phyloP scores from a whole-genome alignment of 2,888 invertebrate genomes.

The Agonum fuliginosum region DNA sequence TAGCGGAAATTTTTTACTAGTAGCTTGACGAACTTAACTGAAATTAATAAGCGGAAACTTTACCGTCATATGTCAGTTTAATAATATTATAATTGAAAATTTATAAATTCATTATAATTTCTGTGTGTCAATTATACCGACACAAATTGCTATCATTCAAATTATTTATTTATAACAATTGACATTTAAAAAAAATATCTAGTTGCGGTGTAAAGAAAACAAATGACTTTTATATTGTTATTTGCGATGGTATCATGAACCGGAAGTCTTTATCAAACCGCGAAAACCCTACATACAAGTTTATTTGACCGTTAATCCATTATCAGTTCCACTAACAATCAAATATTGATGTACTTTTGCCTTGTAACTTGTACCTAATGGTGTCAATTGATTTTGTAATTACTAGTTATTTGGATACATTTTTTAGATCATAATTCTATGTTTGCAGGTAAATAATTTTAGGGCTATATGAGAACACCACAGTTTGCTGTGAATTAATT shows the following conservation, averaged over 20 bases:
- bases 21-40: too few species aligned
- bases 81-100: too few species aligned
- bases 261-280: conserved; percentile 35
- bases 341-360: neutral
- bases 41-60: too few species aligned
- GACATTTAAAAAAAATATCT: conserved; percentile 4
- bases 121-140: too few species aligned
- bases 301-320: neutral
- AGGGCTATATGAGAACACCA: neutral
- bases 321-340: neutral
- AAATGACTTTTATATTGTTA: conserved; percentile 7
- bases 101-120: too few species aligned
- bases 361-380: neutral
- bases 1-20: too few species aligned
- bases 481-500: neutral
- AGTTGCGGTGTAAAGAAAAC: conserved; percentile 15
- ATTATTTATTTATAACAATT: too few species aligned
- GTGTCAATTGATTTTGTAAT: conserved; percentile 8
- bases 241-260: conserved; percentile 6
- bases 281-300: conserved; percentile 7
- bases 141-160: too few species aligned
- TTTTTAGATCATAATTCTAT: neutral
- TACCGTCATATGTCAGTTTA: too few species aligned
- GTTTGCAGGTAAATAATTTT: neutral
- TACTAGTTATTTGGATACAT: neutral